A percentile compares a stretch with the other conserved stretches of the same genome.
Evolutionary conservation across 1,140 invertebrate species (phyloP).

Genomic region (Adelges cooleyi): DNA sequence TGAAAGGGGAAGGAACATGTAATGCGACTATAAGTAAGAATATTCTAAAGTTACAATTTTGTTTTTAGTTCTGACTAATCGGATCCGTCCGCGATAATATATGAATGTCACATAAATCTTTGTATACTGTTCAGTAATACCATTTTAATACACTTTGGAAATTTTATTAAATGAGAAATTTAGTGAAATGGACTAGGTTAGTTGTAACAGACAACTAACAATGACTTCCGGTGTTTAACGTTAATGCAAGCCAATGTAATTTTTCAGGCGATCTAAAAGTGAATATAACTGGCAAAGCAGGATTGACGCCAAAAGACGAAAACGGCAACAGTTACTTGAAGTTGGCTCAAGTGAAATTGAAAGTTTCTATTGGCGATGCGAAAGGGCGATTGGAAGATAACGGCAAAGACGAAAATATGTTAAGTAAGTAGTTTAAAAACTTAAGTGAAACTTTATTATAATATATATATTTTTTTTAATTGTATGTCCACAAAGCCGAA

Average conservation of each 20-base stretch:
- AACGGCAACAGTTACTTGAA: background rate
- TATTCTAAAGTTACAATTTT: background rate
- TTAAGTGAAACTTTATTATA: too few species aligned
- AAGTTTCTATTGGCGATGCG: background rate
- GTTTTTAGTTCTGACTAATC: too few species aligned
- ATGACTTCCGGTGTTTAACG: background rate
- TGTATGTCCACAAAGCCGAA: too few species aligned
- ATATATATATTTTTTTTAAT: too few species aligned
- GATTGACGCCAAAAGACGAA: background rate
- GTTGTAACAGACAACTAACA: too few species aligned
- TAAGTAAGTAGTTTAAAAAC: too few species aligned
- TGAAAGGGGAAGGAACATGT: conserved; percentile 7
- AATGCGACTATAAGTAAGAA: background rate
- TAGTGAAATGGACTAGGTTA: too few species aligned
- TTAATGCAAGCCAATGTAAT: background rate
- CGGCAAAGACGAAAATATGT: background rate
- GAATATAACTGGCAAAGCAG: background rate
- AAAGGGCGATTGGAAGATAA: background rate
- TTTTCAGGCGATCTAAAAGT: background rate
- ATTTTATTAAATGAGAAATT: too few species aligned
- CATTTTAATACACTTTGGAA: too few species aligned
- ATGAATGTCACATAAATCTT: too few species aligned
- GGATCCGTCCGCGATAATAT: too few species aligned
- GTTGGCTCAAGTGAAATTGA: background rate
- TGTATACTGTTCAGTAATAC: too few species aligned